phyloP scores from a whole-genome alignment of 2,888 invertebrate species.

The Chrysolina oricalcia region DNA sequence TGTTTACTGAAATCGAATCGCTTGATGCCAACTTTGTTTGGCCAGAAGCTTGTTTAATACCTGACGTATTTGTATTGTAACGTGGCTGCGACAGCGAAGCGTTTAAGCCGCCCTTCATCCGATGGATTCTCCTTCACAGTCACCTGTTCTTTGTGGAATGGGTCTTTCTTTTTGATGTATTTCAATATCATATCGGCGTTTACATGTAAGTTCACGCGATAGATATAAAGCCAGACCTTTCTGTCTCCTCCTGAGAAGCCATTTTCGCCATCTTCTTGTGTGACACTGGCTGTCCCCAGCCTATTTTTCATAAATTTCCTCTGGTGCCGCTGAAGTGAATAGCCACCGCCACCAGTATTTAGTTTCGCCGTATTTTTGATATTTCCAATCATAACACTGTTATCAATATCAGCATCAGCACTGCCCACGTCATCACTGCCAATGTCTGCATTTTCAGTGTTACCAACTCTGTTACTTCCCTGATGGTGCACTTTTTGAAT shows the following conservation, averaged over 20 bases:
- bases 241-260: slow-evolving; percentile 1
- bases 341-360: background rate
- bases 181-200: slow-evolving; percentile 10
- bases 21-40: too few species aligned
- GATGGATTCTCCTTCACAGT: too few species aligned
- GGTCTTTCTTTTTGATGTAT: too few species aligned
- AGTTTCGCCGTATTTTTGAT: background rate
- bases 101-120: too few species aligned
- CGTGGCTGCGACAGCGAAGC: too few species aligned
- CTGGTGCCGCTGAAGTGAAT: background rate
- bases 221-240: background rate
- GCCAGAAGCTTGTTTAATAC: too few species aligned
- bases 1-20: too few species aligned
- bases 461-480: slow-evolving; percentile 6
- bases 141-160: too few species aligned
- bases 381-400: background rate
- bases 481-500: slow-evolving; percentile 4
- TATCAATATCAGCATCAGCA: background rate
- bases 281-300: slow-evolving; percentile 3
- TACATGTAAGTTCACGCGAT: too few species aligned
- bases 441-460: slow-evolving; percentile 13
- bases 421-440: background rate
- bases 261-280: background rate
- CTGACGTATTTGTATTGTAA: too few species aligned
- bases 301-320: background rate